These are phyloP conservation scores for Scolopax mira DNA, from an alignment of 2,113 vertebrate genomes.

Conservation along the genomic window DNA sequence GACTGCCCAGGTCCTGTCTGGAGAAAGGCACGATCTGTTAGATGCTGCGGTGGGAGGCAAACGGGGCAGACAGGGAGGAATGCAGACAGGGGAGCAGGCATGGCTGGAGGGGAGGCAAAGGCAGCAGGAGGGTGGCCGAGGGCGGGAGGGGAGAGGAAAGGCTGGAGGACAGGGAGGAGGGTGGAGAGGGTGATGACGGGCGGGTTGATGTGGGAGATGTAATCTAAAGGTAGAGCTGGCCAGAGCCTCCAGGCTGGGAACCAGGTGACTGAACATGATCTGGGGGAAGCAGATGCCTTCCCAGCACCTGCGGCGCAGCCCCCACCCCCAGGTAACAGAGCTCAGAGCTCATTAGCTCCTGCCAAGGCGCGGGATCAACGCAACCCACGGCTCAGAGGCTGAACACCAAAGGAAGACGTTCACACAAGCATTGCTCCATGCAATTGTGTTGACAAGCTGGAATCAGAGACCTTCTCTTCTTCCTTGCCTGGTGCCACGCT, in stretches of 20 bases:
- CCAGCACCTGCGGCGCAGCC: background rate
- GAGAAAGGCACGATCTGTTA: background rate
- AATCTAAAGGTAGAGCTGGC: background rate
- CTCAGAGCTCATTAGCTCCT: background rate
- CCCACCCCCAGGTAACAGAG: background rate
- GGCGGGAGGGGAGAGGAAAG: background rate
- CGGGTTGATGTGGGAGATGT: background rate
- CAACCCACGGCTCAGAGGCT: background rate
- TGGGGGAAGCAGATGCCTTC: background rate
- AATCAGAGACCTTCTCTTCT: background rate
- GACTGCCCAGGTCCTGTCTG: rapidly evolving
- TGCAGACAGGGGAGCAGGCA: background rate
- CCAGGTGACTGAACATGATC: background rate
- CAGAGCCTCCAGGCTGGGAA: slow-evolving; percentile 14
- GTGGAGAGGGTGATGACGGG: background rate
- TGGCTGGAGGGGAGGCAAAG: background rate
- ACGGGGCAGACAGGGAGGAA: background rate
- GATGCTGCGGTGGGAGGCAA: background rate
- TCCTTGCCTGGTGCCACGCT: background rate
- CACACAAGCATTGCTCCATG: background rate
- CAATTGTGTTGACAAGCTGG: background rate
- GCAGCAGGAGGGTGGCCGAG: background rate
- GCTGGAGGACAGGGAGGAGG: background rate
- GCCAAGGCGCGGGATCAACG: background rate
- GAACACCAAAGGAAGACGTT: background rate